phyloP scores from a whole-genome alignment of 2,797 vertebrate species.

The Naso thynnoides region DNA sequence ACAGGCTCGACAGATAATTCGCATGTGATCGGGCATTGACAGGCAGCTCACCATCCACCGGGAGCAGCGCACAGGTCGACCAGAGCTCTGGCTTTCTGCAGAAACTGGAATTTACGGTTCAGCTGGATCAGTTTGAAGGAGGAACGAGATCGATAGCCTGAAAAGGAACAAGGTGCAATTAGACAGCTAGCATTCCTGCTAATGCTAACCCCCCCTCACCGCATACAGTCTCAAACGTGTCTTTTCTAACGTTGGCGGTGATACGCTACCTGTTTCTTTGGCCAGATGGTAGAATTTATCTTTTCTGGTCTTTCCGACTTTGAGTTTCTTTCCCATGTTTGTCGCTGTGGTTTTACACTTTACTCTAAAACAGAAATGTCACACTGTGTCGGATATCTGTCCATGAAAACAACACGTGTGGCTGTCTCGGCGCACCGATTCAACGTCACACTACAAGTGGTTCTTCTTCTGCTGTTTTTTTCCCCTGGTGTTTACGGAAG shows the following conservation, averaged over 20 bases:
- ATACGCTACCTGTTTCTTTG: constrained; percentile 91
- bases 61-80: constrained; percentile 96
- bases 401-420: constrained; percentile 77
- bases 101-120: constrained; percentile 95
- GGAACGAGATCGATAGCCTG: constrained; percentile 96
- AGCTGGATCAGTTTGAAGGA: constrained; percentile 99
- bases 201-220: constrained; percentile 10
- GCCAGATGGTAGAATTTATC: constrained; percentile 98
- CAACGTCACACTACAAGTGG: constrained; percentile 44
- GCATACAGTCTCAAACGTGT: not conserved
- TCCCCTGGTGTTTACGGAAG: not conserved
- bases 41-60: constrained; percentile 91
- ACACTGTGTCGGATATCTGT: not conserved
- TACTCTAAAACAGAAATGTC: not conserved
- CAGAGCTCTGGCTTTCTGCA: constrained; percentile 93
- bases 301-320: constrained; percentile 92
- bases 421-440: constrained; percentile 23
- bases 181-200: constrained; percentile 3
- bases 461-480: constrained; percentile 26
- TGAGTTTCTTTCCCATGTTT: constrained; percentile 96
- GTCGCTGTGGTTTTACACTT: not conserved
- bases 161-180: not conserved
- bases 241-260: rapidly evolving
- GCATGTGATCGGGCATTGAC: not conserved
- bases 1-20: not conserved